A percentile compares a stretch with the other conserved stretches of the same genome.
Conservation (phyloP, 2,797 vertebrate species). For the Staurois parvus region DNA sequence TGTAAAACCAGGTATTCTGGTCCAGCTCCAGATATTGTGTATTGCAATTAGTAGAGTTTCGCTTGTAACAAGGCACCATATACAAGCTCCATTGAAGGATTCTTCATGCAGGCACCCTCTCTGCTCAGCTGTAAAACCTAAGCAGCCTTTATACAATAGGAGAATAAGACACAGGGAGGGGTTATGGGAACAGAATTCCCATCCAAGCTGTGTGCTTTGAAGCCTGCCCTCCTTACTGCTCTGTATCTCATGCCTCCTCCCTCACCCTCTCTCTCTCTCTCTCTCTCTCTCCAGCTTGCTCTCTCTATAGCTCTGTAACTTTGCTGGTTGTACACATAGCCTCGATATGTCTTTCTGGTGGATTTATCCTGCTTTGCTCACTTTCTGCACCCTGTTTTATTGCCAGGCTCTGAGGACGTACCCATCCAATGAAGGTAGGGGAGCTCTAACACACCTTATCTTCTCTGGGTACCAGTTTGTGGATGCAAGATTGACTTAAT, state of each 20-base stretch:
- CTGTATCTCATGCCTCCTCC: constrained; percentile 44
- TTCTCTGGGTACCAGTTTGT: constrained; percentile 36
- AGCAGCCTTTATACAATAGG: constrained; percentile 58
- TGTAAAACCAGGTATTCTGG: not conserved
- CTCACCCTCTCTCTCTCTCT: constrained; percentile 25
- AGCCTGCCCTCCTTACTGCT: constrained; percentile 57
- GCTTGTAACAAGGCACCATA: constrained; percentile 19
- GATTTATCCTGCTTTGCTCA: constrained; percentile 56
- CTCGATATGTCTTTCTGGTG: constrained; percentile 62
- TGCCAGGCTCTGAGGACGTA: constrained; percentile 55
- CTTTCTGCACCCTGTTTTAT: constrained; percentile 38
- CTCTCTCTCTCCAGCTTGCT: constrained; percentile 23
- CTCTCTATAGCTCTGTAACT: constrained; percentile 58
- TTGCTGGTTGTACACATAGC: constrained; percentile 50
- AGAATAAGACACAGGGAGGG: constrained; percentile 61
- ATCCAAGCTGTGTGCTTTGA: constrained; percentile 58
- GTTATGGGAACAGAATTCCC: constrained; percentile 61
- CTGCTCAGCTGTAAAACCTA: constrained; percentile 51
- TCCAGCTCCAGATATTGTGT: constrained; percentile 2
- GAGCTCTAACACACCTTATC: constrained; percentile 19
- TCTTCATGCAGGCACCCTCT: constrained; percentile 29
- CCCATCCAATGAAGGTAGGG: constrained; percentile 60
- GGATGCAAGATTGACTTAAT: constrained; percentile 8
- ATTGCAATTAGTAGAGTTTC: constrained; percentile 21
- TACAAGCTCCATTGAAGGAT: constrained; percentile 50